Percentiles rank a stretch among this genome's conserved stretches.
phyloP scores from a whole-genome alignment of 1,140 invertebrate genomes.

The Drosophila suzukii region DNA sequence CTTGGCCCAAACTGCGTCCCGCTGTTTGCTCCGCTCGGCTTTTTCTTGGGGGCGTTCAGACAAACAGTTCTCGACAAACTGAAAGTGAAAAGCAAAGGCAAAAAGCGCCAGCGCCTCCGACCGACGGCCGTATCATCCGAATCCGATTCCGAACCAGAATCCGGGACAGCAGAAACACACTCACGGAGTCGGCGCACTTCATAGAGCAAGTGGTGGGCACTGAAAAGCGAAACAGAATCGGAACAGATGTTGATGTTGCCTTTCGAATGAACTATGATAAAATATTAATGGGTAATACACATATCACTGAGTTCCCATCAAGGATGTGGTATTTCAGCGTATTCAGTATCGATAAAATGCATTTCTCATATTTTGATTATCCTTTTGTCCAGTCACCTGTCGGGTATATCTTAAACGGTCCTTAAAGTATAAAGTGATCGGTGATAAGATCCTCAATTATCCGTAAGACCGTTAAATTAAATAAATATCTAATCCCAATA shows the following conservation, averaged over 20 bases:
- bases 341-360: background rate
- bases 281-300: constrained; percentile 19
- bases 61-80: constrained; percentile 76
- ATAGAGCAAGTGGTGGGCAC: constrained; percentile 68
- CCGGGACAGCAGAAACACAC: constrained; percentile 56
- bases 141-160: constrained; percentile 55
- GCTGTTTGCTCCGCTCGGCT: constrained; percentile 29
- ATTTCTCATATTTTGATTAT: too few relatives aligned
- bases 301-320: constrained; percentile 6
- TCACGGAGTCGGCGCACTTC: constrained; percentile 60
- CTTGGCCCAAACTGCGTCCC: constrained; percentile 43
- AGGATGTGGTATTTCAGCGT: background rate
- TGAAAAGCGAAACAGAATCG: constrained; percentile 37
- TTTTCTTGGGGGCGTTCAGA: constrained; percentile 60
- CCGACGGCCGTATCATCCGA: constrained; percentile 6
- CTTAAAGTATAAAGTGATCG: too few relatives aligned
- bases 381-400: too few relatives aligned
- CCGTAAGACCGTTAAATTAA: too few relatives aligned
- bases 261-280: constrained; percentile 33
- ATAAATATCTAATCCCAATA: too few relatives aligned
- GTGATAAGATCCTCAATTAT: too few relatives aligned
- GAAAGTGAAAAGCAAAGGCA: constrained; percentile 70
- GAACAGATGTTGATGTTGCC: constrained; percentile 52
- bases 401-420: too few relatives aligned
- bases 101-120: constrained; percentile 58